These are phyloP conservation scores for Megamerina dolium DNA, from an alignment of 2,888 invertebrate genomes.

Conservation along the genomic window DNA sequence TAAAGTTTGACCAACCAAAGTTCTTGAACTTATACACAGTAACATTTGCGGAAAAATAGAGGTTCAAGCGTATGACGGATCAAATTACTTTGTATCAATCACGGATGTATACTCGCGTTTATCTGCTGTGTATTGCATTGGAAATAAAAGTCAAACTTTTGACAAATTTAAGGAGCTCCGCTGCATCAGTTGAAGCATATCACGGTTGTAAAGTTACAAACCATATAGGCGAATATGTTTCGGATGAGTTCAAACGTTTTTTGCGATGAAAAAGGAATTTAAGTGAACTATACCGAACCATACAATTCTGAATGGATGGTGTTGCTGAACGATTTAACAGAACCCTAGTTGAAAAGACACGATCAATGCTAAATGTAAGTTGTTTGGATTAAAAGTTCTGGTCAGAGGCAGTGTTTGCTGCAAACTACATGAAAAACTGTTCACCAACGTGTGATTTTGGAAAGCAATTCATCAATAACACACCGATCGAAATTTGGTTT, in stretches of 20 bases:
- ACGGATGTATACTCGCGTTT: slow-evolving; percentile 6
- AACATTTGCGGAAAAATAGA: slow-evolving; percentile 5
- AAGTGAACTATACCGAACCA: slow-evolving; percentile 1
- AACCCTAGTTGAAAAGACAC: slow-evolving; percentile 5
- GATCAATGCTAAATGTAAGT: slow-evolving; percentile 4
- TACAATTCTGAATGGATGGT: slow-evolving; percentile 4
- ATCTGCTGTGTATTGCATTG: background rate
- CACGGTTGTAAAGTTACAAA: slow-evolving; percentile 3
- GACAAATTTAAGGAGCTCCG: slow-evolving; percentile 1
- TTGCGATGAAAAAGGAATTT: background rate
- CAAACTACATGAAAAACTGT: slow-evolving; percentile 1
- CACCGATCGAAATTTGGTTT: slow-evolving; percentile 11
- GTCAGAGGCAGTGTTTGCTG: slow-evolving; percentile 4
- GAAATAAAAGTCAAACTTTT: slow-evolving; percentile 2
- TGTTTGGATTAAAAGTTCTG: slow-evolving; percentile 1
- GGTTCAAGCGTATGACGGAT: slow-evolving; percentile 1
- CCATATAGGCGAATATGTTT: slow-evolving; percentile 5
- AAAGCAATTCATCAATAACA: slow-evolving; percentile 6
- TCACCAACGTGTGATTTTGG: background rate
- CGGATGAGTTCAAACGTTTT: slow-evolving; percentile 1
- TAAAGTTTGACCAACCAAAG: background rate
- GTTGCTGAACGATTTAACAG: slow-evolving; percentile 10
- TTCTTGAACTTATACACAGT: slow-evolving; percentile 4
- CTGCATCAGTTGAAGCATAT: background rate
- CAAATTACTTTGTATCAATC: too few species aligned